Conservation (phyloP, 1,140 invertebrate species). For the Pectinophora gossypiella region DNA sequence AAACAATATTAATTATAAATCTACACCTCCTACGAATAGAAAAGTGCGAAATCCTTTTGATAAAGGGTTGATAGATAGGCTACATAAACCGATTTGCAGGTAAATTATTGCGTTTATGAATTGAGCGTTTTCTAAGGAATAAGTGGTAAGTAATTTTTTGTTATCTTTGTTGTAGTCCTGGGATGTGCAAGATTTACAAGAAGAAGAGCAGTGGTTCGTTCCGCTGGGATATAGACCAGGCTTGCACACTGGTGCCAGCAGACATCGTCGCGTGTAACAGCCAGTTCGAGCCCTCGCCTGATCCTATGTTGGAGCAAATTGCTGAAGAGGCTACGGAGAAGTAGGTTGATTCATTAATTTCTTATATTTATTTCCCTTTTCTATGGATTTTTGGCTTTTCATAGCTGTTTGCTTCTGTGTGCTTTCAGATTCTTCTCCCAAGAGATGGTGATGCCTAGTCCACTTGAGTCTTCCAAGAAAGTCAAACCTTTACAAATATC, state of each 20-base stretch:
- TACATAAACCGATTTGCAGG: conserved; percentile 72
- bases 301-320: conserved; percentile 64
- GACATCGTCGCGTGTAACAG: conserved; percentile 70
- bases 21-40: conserved; percentile 53
- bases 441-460: conserved; percentile 70
- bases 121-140: conserved; percentile 8
- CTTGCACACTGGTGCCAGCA: conserved; percentile 56
- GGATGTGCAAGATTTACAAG: conserved; percentile 73
- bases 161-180: conserved; percentile 48
- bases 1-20: conserved; percentile 38
- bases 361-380: too few relatives aligned
- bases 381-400: too few relatives aligned
- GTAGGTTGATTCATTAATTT: too few relatives aligned
- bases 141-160: conserved; percentile 7
- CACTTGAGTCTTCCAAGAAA: conserved; percentile 63
- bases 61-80: conserved; percentile 61
- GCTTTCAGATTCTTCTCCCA: conserved; percentile 66
- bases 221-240: conserved; percentile 71
- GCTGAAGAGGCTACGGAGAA: conserved; percentile 67
- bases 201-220: conserved; percentile 52
- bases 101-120: conserved; percentile 22
- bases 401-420: too few relatives aligned
- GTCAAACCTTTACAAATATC: conserved; percentile 37
- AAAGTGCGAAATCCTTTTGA: conserved; percentile 72
- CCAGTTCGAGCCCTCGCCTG: conserved; percentile 71